Conservation (phyloP, 2,797 vertebrate genomes). For the Tokudaia muenninki region DNA sequence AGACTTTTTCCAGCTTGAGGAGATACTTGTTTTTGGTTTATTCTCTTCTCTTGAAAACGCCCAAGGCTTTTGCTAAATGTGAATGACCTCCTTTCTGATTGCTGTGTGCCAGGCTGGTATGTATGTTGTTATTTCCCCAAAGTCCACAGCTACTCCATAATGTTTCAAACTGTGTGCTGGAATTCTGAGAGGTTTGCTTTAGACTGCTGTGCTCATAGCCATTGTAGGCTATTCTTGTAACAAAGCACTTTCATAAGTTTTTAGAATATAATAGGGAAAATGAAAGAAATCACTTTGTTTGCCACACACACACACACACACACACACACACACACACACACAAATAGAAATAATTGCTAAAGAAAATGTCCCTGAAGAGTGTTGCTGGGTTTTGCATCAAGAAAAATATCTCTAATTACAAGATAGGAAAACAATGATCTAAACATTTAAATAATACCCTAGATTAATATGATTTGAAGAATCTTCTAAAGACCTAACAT, state of each 20-base stretch:
- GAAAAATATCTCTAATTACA: conserved; percentile 81
- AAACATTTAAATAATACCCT: conserved; percentile 58
- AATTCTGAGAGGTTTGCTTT: conserved; percentile 63
- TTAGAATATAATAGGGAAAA: conserved; percentile 42
- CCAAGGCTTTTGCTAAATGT: conserved; percentile 73
- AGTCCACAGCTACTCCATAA: conserved; percentile 36
- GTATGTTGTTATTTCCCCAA: conserved; percentile 70
- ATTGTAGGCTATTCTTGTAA: conserved; percentile 34
- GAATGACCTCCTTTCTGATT: conserved; percentile 76
- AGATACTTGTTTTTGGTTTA: conserved; percentile 71
- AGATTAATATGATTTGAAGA: conserved; percentile 58
- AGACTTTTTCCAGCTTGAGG: conserved; percentile 52
- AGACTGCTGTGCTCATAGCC: conserved; percentile 48
- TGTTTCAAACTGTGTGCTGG: conserved; percentile 67
- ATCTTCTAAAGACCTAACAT: conserved; percentile 36
- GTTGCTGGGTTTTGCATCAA: conserved; percentile 69
- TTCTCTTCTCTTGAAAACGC: conserved; percentile 71
- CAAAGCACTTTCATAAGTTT: conserved; percentile 1
- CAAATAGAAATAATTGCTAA: conserved; percentile 56
- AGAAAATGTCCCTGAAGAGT: conserved; percentile 69
- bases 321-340: not conserved
- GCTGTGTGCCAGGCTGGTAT: not conserved
- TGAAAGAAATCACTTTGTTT: conserved; percentile 54
- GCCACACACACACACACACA: not conserved
- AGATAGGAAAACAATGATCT: conserved; percentile 70